These are phyloP conservation scores for Hartigia nigra DNA, from an alignment of 2,888 invertebrate species.

Conservation along the genomic window DNA sequence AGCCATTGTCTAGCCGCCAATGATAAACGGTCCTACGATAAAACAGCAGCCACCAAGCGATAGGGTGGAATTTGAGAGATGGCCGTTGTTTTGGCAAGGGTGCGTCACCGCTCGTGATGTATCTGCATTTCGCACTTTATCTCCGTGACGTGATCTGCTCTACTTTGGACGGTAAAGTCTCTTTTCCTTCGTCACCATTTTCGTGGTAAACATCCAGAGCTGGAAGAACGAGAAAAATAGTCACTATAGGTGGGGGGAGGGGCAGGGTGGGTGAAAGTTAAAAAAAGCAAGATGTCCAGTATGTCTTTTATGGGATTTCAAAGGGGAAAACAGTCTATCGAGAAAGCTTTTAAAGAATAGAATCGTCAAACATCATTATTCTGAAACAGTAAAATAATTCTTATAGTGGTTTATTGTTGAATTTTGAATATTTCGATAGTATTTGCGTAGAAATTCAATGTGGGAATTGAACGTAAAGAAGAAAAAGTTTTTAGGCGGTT, in stretches of 20 bases:
- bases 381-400: background rate
- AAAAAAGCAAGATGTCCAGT: background rate
- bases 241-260: background rate
- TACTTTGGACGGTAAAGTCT: slow-evolving; percentile 4
- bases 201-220: background rate
- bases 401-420: background rate
- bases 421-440: background rate
- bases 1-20: slow-evolving; percentile 54
- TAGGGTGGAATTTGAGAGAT: slow-evolving; percentile 45
- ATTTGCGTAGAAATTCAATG: background rate
- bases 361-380: background rate
- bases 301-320: background rate
- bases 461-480: background rate
- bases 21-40: slow-evolving; percentile 59
- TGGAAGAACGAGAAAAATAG: background rate
- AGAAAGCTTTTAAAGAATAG: background rate
- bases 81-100: slow-evolving; percentile 39
- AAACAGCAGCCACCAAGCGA: slow-evolving; percentile 45
- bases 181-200: background rate
- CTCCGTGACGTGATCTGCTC: slow-evolving; percentile 17
- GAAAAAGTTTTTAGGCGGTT: background rate
- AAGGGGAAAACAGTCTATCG: background rate
- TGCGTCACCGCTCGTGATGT: slow-evolving; percentile 15
- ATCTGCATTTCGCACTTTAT: slow-evolving; percentile 17
- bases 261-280: background rate